Percentiles rank a stretch among this genome's conserved stretches.
Evolutionary conservation across 2,797 vertebrate species (phyloP).

Genomic region (Onychomys arenicola): DNA sequence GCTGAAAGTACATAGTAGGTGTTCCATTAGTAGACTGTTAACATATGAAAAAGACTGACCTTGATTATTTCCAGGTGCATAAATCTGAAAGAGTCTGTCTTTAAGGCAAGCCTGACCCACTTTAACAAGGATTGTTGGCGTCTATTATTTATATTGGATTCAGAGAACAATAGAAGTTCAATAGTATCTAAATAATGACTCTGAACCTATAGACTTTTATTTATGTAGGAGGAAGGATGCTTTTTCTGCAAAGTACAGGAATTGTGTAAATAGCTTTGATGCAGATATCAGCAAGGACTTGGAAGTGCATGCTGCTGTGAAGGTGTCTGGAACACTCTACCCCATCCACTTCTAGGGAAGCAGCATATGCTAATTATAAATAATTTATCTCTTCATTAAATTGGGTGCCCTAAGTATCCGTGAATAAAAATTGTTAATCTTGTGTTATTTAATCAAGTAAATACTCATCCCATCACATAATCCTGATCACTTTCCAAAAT

Average conservation of each 20-base stretch:
- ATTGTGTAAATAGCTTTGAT: not conserved
- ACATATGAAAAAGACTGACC: not conserved
- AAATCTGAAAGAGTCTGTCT: not conserved
- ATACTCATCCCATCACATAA: not conserved
- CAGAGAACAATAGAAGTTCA: not conserved
- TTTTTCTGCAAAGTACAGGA: not conserved
- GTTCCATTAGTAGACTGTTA: not conserved
- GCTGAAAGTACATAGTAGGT: not conserved
- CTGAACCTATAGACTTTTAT: not conserved
- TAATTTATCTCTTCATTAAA: slow-evolving; percentile 24
- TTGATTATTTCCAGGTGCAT: not conserved
- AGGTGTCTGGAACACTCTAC: not conserved
- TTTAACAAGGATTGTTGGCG: not conserved
- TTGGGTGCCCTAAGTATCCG: not conserved
- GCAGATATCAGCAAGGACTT: not conserved
- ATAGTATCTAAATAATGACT: not conserved
- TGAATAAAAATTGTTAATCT: not conserved
- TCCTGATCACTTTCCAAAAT: not conserved
- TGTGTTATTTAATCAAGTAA: slow-evolving; percentile 19
- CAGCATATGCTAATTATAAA: not conserved
- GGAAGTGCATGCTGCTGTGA: not conserved
- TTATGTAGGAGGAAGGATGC: not conserved
- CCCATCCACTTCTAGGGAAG: not conserved
- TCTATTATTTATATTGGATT: not conserved
- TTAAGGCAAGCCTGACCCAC: not conserved